Evolutionary conservation across 2,797 vertebrate genomes (phyloP), one percentile per base, ranked within the genome.

Genomic region (Sebastes baramenuke): DNA sequence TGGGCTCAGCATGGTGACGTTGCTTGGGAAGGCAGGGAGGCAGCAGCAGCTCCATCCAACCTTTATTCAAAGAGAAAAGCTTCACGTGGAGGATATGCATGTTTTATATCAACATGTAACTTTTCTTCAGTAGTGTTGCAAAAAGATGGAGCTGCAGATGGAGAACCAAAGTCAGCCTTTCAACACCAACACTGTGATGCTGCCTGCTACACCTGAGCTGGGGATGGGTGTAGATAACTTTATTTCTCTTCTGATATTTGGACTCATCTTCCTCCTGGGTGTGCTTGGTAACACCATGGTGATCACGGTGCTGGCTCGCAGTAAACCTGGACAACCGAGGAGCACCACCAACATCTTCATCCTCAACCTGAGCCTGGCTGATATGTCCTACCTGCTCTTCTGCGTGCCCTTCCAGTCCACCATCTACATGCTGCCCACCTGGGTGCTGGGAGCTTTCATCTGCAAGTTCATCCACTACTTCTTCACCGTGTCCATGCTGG

Each of bases 391-490:
- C 92, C 95, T 99, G 11, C 97, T 99, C 70, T 97, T 97, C 95
- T 99, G 98, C 92, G 94, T 99, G 22, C 98, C 98, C 4, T 98
- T 98, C 94, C 98, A 99, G 94, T 96, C 98, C 84, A 97, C 97
- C 0, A 97, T 99, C 83, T 99, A 99, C 18, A 95, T 96, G 84
- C 93, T 98, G 75, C 97, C 97, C 86, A 96, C 95, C 1, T 99
- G 98, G 98, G 96, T 97, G 77, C 95, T 99, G 74, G 98, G 98
- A 0, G 97, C 97, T 3, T 98, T 99, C 91, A 95, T 97, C 84
- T 99, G 98, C 96, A 99, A 98, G 92, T 98, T 98, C 81, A 96
- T 92, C 18, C 98, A 99, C 91, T 99, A 98, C 82, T 98, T 99
- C 92, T 98, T 99, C 93, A 99, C 98, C 0, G 96, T 98, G 32